phyloP scores from a whole-genome alignment of 2,797 vertebrate genomes.

The Myotis findleyi region DNA sequence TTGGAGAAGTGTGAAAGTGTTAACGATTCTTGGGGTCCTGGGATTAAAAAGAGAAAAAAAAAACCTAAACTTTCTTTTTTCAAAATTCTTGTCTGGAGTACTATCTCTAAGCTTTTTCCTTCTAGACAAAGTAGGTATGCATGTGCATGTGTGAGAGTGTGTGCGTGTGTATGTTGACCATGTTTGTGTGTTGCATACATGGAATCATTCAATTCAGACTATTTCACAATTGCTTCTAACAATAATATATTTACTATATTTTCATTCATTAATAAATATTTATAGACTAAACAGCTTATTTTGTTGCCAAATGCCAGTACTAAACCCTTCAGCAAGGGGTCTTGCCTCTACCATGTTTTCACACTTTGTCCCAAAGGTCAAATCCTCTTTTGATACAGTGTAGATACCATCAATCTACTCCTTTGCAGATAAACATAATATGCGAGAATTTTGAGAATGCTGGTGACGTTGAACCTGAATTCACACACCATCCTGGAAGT shows the following conservation, averaged over 20 bases:
- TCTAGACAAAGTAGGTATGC: accelerated
- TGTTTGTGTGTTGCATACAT: accelerated
- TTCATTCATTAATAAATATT: background rate
- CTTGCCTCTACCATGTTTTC: background rate
- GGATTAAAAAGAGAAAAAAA: background rate
- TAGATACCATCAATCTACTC: no score
- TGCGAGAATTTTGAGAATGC: accelerated
- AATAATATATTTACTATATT: background rate
- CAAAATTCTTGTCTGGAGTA: background rate
- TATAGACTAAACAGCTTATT: no score
- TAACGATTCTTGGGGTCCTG: no score
- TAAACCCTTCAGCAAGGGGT: accelerated
- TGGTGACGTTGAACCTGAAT: accelerated
- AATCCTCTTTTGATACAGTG: background rate
- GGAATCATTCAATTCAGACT: background rate
- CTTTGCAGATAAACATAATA: accelerated
- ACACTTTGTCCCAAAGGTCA: background rate
- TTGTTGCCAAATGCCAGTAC: background rate
- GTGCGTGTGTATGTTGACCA: accelerated
- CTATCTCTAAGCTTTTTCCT: background rate
- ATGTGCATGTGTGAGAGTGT: background rate
- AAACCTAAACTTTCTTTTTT: background rate
- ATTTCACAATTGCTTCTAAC: background rate
- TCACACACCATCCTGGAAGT: accelerated
- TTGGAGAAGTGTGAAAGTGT: background rate